These are phyloP conservation scores for Chrysoperla carnea DNA, from an alignment of 1,140 invertebrate species.

Conservation along the genomic window DNA sequence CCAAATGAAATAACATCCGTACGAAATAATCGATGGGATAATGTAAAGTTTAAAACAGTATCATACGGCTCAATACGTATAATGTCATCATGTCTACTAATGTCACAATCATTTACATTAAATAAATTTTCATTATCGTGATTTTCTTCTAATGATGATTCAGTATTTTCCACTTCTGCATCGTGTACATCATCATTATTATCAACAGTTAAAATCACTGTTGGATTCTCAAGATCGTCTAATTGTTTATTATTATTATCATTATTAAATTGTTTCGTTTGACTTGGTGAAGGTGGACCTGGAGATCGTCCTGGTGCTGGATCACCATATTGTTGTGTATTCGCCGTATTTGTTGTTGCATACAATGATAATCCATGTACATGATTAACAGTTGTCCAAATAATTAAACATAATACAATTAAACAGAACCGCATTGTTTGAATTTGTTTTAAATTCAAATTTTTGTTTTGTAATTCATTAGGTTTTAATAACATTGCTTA, in stretches of 20 bases:
- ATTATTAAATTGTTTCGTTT: conserved; percentile 2
- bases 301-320: conserved; percentile 20
- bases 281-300: conserved; percentile 14
- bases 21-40: conserved; percentile 8
- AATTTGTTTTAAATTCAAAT: too few relatives aligned
- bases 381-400: too few relatives aligned
- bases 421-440: too few relatives aligned
- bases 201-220: conserved; percentile 3
- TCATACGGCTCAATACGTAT: background rate
- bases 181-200: conserved; percentile 7
- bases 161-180: background rate
- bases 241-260: conserved; percentile 1
- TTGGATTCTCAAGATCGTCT: conserved; percentile 1
- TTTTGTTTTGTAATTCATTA: too few relatives aligned
- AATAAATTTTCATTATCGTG: too few relatives aligned
- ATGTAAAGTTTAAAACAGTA: conserved; percentile 5
- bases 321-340: conserved; percentile 10
- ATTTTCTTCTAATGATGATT: background rate
- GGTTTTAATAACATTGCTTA: too few relatives aligned
- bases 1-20: conserved; percentile 6
- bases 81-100: too few relatives aligned
- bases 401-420: too few relatives aligned
- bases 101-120: too few relatives aligned
- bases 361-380: too few relatives aligned
- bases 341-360: too few relatives aligned